Evolutionary conservation across 2,888 invertebrate genomes (phyloP), one percentile per base, ranked within the genome.

Genomic region (Alviniconcha strummeri): DNA sequence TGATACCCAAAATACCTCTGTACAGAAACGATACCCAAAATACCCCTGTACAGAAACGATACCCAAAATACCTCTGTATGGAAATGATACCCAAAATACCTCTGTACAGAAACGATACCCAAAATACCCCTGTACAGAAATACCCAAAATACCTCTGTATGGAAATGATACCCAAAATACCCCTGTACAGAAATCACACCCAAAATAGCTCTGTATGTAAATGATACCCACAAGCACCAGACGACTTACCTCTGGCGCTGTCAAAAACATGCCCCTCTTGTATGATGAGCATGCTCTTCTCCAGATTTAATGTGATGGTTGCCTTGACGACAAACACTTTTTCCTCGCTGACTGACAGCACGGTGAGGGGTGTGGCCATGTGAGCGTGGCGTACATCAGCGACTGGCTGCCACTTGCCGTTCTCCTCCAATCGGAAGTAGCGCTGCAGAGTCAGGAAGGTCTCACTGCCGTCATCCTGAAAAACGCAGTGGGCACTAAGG

Each of bases 321-420:
- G 82, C 82, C 67, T 82, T 82, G 60, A 82, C 55, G 19, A 76
- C 74, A 54, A 54, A 82, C 54, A 82, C 82, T 19, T 76, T 74
- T 15, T 13, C 55, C 9, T 19, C 64, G 19, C 54, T 54, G n/a
- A 82, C 67, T 6, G 76, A 67, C 67, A 55, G 60, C 0, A 76
- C 2, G 0, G 82, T 57, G 19, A 75, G 36, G 9, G 82, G 82
- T 4, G 64, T 64, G 64, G 64, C 36, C 6, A 36, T 55, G 55
- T 82, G 82, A 3, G 11, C 13, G 17, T 82, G 76, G 5, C 36
- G 6, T 0, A 82, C 67, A 0, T 19, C n/a, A 13, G 36, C 76
- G 3, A 64, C 17, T 11, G 60, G 9, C 19, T 15, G 9, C 82
- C 82, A 82, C 5, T 15, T 15, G 36, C 55, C 55, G 36, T 19